Conservation (phyloP, 2,888 invertebrate species). For the Euplexia lucipara region DNA sequence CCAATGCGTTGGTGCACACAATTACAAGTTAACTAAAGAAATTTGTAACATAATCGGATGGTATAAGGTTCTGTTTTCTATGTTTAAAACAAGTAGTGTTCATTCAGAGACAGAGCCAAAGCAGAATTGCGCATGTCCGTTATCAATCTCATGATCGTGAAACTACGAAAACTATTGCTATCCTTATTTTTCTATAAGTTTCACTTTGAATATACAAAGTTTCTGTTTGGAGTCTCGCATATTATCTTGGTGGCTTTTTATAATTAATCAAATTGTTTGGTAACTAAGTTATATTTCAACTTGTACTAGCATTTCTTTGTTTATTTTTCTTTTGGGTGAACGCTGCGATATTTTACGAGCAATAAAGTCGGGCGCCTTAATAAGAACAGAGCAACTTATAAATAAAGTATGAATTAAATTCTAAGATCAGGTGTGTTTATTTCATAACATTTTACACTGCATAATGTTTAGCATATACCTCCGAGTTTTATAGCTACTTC, state of each 20-base stretch:
- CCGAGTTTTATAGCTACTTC: constrained; percentile 29
- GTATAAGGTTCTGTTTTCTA: constrained; percentile 73
- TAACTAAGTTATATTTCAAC: constrained; percentile 55
- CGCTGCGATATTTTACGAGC: constrained; percentile 69
- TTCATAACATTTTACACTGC: constrained; percentile 36
- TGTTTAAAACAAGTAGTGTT: constrained; percentile 68
- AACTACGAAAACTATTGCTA: constrained; percentile 85
- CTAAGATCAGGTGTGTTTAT: constrained; percentile 56
- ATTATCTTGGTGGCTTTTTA: constrained; percentile 41
- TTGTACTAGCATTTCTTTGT: constrained; percentile 48
- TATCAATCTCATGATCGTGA: constrained; percentile 79
- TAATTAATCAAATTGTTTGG: constrained; percentile 65
- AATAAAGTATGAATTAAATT: constrained; percentile 72
- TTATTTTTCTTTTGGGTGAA: constrained; percentile 61
- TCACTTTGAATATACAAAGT: constrained; percentile 57
- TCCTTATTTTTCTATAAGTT: constrained; percentile 85
- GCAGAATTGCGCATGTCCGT: constrained; percentile 86
- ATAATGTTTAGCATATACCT: constrained; percentile 15
- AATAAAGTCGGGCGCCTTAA: constrained; percentile 69
- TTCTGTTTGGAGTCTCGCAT: constrained; percentile 22
- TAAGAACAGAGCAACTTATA: constrained; percentile 68
- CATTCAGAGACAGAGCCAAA: constrained; percentile 74
- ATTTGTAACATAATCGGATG: constrained; percentile 70
- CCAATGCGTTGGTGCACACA: constrained; percentile 82
- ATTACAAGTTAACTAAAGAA: constrained; percentile 64